phyloP scores from a whole-genome alignment of 2,113 vertebrate species.

The Sakesphorus luctuosus region DNA sequence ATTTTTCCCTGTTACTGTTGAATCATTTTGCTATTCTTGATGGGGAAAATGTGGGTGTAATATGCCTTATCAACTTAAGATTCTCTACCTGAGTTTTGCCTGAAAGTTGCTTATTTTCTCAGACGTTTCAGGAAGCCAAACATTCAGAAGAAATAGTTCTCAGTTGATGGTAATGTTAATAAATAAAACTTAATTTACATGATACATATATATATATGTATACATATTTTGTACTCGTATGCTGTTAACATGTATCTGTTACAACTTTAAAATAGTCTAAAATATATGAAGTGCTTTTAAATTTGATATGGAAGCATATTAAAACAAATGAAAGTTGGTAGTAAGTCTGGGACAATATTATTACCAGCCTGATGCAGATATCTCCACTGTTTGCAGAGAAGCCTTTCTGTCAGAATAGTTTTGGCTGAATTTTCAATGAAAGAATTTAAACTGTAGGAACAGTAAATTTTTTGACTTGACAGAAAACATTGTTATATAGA shows the following conservation, averaged over 20 bases:
- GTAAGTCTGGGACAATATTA: slow-evolving; percentile 31
- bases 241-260: neutral
- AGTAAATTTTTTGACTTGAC: slow-evolving; percentile 76
- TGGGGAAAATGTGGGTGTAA: neutral
- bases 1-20: neutral
- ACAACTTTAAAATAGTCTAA: neutral
- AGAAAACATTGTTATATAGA: slow-evolving; percentile 78
- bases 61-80: neutral
- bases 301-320: slow-evolving; percentile 22
- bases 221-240: neutral
- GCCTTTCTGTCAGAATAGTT: slow-evolving; percentile 13
- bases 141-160: neutral
- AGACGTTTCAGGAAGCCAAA: neutral
- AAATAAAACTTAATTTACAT: neutral
- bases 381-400: neutral
- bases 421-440: slow-evolving; percentile 46
- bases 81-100: neutral
- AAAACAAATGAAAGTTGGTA: slow-evolving; percentile 48
- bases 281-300: slow-evolving; percentile 30
- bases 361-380: slow-evolving; percentile 25
- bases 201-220: neutral
- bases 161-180: neutral
- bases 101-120: neutral
- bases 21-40: neutral
- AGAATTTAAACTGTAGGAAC: slow-evolving; percentile 34